Evolutionary conservation across 2,113 vertebrate genomes (phyloP), one percentile per base, ranked within the genome.

Genomic region (Amblyornis subalaris): DNA sequence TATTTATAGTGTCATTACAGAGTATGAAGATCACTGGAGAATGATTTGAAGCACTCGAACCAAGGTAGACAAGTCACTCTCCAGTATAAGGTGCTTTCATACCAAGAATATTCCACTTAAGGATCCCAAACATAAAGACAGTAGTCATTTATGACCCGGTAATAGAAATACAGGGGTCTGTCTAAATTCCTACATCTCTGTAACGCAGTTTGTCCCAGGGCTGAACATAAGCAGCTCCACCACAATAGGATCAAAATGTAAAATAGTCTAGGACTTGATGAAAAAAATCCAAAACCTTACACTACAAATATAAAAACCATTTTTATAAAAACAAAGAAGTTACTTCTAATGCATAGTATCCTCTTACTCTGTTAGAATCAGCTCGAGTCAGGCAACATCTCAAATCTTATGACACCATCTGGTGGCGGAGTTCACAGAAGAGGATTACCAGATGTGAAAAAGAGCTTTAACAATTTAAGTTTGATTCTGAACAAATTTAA

Each of bases 341-440:
- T 65, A 48, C 45, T 64, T n/a, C 23, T 17, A 85, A 80, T 31
- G 14, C 10, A 62, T 4, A 73, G 35, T 24, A 42, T 33, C 14
- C 33, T 53, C 29, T 53, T 26, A 10, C 55, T 82, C 70, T 36
- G 35, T 64, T 38, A 29, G n/a, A 58, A 85, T 11, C 8, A 7
- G 29, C 19, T 64, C 2, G 1, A 89, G 16, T 25, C 57, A 62
- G 26, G 1, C 15, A 89, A 40, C 38, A 91, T 48, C 25, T 67
- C 60, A 74, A 91, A 91, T 73, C 50, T 73, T 38, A 85, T 21
- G 28, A 67, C 94, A 94, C 94, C 93, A 94, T 76, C 95, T 96
- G 91, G 88, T 96, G 95, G 94, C 60, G 88, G 85, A 89, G 35
- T 45, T 83, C 51, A 90, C 14, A 73, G 51, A 72, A 35, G 23